Evolutionary conservation across 2,888 invertebrate genomes (phyloP).

Genomic region (Erannis defoliaria): DNA sequence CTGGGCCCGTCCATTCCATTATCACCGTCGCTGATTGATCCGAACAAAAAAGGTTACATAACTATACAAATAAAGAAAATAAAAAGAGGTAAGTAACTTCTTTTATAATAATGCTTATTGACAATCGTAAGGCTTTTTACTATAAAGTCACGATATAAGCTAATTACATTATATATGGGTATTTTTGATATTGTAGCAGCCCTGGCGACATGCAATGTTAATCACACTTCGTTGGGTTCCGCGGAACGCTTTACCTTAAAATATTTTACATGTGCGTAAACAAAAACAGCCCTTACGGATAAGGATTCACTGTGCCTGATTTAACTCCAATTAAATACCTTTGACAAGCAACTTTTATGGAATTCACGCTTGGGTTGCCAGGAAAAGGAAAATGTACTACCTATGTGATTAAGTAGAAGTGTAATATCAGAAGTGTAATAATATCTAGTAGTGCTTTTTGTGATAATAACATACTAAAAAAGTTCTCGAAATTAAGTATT

Average conservation of each 20-base stretch:
- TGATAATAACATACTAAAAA: too few species aligned
- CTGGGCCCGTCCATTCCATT: too few species aligned
- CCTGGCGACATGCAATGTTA: conserved; percentile 45
- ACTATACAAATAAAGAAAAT: too few species aligned
- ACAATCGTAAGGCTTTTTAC: background rate
- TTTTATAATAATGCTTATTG: too few species aligned
- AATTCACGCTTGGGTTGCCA: conserved; percentile 47
- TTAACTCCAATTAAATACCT: conserved; percentile 57
- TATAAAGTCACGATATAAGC: background rate
- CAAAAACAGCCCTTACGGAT: conserved; percentile 50
- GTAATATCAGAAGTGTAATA: too few species aligned
- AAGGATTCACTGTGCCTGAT: conserved; percentile 52
- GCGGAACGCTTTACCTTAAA: conserved; percentile 49
- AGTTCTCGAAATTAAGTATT: background rate
- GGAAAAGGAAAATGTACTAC: conserved; percentile 38
- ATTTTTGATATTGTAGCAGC: conserved; percentile 9
- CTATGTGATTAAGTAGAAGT: conserved; percentile 18
- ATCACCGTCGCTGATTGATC: too few species aligned
- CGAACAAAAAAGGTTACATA: too few species aligned
- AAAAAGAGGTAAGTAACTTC: too few species aligned
- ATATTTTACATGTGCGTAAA: conserved; percentile 52
- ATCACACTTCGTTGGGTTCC: conserved; percentile 53
- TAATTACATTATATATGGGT: background rate
- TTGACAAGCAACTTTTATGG: conserved; percentile 50
- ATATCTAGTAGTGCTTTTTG: too few species aligned